Evolutionary conservation across 2,113 vertebrate genomes (phyloP), one percentile per base, ranked within the genome.

Genomic region (Paratilapia polleni): DNA sequence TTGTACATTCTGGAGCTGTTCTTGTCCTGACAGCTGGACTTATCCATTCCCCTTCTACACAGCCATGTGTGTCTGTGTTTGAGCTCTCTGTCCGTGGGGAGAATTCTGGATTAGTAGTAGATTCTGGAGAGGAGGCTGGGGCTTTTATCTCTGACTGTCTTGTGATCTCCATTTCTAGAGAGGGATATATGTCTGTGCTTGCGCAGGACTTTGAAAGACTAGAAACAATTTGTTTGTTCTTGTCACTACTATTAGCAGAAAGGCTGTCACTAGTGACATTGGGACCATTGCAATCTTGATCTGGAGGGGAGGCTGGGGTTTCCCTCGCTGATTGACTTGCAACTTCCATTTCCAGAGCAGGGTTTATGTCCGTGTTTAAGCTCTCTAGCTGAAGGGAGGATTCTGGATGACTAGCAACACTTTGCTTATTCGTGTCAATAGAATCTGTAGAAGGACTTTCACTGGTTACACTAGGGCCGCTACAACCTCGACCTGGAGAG

Each of bases 341-440:
- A 4, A 58, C 28, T 56, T 82, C 43, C 47, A 64, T 59, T 81
- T 74, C 49, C n/a, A 61, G 15, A 59, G 13, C 38, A 36, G 17
- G 36, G 8, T 81, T 17, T 24, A 22, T 11, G 6, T 68, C 64
- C 8, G 22, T 54, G 13, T n/a, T 58, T 28, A 64, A 52, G 61
- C 59, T 47, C 22, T 52, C 78, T 41, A 88, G 57, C 61, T 88
- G 87, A 85, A 93, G 84, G 75, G 78, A 83, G 54, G 80, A 75
- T 11, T 94, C 57, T 61, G 17, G 22, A 62, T 87, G 80, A 26
- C 79, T 83, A 82, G 83, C 83, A 89, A 84, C 75, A 76, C 82
- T 70, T 54, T 82, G 57, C 12, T 70, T 57, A 14, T 84, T 82
- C 19, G 77, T 75, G 49, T 52, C 59, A 81, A 34, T 54, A 20